phyloP scores from a whole-genome alignment of 2,797 vertebrate genomes.

The Alosa sapidissima region DNA sequence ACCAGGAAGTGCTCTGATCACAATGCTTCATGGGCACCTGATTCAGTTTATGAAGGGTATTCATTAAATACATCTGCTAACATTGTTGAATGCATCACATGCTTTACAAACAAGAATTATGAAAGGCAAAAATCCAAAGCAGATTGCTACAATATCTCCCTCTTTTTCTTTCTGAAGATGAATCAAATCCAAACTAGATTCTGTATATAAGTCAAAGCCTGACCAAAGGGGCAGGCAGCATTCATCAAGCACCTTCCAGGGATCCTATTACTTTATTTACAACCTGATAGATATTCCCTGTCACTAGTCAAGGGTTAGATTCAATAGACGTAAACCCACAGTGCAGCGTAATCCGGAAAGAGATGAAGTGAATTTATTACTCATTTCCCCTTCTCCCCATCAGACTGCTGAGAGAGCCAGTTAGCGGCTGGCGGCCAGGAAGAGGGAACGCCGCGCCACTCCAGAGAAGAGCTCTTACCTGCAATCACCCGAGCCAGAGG shows the following conservation, averaged over 20 bases:
- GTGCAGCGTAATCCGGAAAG: constrained; percentile 77
- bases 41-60: background rate
- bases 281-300: constrained; percentile 82
- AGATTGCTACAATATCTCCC: background rate
- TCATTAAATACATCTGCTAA: background rate
- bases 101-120: background rate
- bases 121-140: background rate
- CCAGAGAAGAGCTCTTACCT: constrained; percentile 58
- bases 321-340: constrained; percentile 81
- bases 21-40: background rate
- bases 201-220: background rate
- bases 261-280: constrained; percentile 76
- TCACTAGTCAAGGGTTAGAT: constrained; percentile 78
- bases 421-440: constrained; percentile 41
- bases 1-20: background rate
- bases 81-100: background rate
- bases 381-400: constrained; percentile 70
- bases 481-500: constrained; percentile 68
- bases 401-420: constrained; percentile 48
- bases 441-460: constrained; percentile 34
- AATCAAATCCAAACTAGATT: background rate
- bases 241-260: constrained; percentile 59
- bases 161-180: background rate
- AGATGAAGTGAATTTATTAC: constrained; percentile 85
- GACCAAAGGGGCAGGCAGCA: constrained; percentile 23